Percentiles rank a stretch among this genome's conserved stretches.
Conservation (phyloP, 2,888 invertebrate genomes). For the Aleiodes leptofemur region DNA sequence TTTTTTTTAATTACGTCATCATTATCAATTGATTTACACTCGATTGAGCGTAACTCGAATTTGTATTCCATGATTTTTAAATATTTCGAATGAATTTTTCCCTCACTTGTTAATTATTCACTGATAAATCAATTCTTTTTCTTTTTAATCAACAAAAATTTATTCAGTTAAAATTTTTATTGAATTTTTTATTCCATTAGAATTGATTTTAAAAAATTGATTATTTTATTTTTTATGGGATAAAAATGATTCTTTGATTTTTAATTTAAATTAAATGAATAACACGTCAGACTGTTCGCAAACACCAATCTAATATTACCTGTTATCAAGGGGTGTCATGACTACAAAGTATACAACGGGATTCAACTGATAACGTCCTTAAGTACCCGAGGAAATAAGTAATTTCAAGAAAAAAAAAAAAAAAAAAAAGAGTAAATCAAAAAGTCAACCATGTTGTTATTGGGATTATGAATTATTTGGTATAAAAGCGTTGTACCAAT, state of each 20-base stretch:
- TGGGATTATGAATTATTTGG: not conserved
- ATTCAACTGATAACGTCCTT: slow-evolving; percentile 66
- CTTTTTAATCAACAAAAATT: not conserved
- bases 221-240: too few relatives aligned
- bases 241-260: too few relatives aligned
- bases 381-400: slow-evolving; percentile 40
- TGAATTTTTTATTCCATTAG: too few relatives aligned
- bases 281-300: slow-evolving; percentile 1
- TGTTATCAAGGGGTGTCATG: slow-evolving; percentile 69
- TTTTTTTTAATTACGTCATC: not conserved
- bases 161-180: too few relatives aligned
- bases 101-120: not conserved
- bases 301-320: slow-evolving; percentile 30
- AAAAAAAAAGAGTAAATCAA: slow-evolving; percentile 22
- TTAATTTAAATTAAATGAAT: not conserved
- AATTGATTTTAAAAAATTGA: too few relatives aligned
- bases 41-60: too few relatives aligned
- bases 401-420: not conserved
- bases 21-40: too few relatives aligned
- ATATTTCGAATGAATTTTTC: not conserved
- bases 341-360: slow-evolving; percentile 66
- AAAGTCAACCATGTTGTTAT: not conserved
- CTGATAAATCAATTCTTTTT: not conserved
- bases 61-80: too few relatives aligned
- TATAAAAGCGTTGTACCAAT: not conserved